A percentile compares a stretch with the other conserved stretches of the same genome.
Conservation (phyloP, 2,797 vertebrate species). For the Microctenopoma stevenorrisi region DNA sequence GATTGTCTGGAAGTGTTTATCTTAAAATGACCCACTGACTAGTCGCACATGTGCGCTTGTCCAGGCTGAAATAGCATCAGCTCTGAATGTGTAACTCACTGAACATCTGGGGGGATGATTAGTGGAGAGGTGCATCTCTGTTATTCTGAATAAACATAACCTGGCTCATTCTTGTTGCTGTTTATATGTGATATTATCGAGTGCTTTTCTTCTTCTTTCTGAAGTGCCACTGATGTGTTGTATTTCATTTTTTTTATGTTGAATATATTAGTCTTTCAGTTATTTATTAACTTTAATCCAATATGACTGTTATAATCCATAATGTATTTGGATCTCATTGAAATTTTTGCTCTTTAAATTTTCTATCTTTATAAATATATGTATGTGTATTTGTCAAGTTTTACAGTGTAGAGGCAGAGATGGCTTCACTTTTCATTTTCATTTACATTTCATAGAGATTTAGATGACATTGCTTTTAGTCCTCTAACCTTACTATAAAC, state of each 20-base stretch:
- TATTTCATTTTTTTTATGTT: neutral
- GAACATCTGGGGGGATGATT: slow-evolving; percentile 61
- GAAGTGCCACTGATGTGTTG: neutral
- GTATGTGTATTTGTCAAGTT: too few relatives aligned
- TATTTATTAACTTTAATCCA: slow-evolving; percentile 4
- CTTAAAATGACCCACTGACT: slow-evolving; percentile 55
- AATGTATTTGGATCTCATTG: too few relatives aligned
- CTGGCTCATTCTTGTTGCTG: neutral
- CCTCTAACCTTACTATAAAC: neutral
- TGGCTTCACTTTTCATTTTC: slow-evolving; percentile 16
- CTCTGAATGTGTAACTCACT: slow-evolving; percentile 26
- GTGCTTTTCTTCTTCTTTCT: too few relatives aligned
- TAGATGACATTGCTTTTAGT: slow-evolving; percentile 13
- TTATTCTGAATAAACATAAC: slow-evolving; percentile 43
- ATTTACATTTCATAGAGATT: slow-evolving; percentile 25
- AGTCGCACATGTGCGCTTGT: slow-evolving; percentile 60
- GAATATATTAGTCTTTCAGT: slow-evolving; percentile 6
- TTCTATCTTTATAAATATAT: too few relatives aligned
- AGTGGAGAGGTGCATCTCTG: slow-evolving; percentile 42
- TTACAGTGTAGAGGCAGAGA: too few relatives aligned
- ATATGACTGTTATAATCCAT: neutral
- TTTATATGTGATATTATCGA: slow-evolving; percentile 14
- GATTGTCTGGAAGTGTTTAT: slow-evolving; percentile 71
- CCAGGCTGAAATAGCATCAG: slow-evolving; percentile 54
- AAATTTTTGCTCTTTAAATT: neutral